phyloP scores from a whole-genome alignment of 2,888 invertebrate species.

The Pristionchus exspectatus region DNA sequence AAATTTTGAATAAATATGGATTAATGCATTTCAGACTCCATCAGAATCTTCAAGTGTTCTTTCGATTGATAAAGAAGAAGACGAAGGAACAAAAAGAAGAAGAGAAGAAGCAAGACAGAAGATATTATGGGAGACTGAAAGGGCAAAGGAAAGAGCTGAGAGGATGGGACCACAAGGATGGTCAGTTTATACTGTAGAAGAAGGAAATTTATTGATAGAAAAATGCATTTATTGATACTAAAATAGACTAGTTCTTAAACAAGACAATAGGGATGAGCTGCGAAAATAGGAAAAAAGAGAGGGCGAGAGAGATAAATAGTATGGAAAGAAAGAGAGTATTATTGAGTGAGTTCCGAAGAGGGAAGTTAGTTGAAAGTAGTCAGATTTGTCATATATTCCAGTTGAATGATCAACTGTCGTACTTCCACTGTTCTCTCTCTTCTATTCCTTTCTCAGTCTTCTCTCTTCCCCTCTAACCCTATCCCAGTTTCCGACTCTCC shows the following conservation, averaged over 20 bases:
- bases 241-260: too few relatives aligned
- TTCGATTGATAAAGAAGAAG: slow-evolving; percentile 17
- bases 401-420: neutral
- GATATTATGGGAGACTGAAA: slow-evolving; percentile 66
- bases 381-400: neutral
- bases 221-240: too few relatives aligned
- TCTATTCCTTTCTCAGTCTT: slow-evolving; percentile 54
- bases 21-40: neutral
- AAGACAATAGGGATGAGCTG: too few relatives aligned
- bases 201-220: neutral
- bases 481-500: slow-evolving; percentile 19
- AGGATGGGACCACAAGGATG: slow-evolving; percentile 69
- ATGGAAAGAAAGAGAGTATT: neutral
- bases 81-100: slow-evolving; percentile 2
- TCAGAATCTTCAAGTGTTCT: neutral
- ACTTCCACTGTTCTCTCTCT: slow-evolving; percentile 18
- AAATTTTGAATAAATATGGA: neutral
- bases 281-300: neutral
- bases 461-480: slow-evolving; percentile 54
- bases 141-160: slow-evolving; percentile 65
- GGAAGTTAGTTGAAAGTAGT: neutral
- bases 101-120: slow-evolving; percentile 62
- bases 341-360: neutral
- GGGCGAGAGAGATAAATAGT: neutral
- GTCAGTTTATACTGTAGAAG: slow-evolving; percentile 55